A percentile compares a stretch with the other conserved stretches of the same genome.
Evolutionary conservation across 2,888 invertebrate species (phyloP).

Genomic region (Drosophila vallismaia): DNA sequence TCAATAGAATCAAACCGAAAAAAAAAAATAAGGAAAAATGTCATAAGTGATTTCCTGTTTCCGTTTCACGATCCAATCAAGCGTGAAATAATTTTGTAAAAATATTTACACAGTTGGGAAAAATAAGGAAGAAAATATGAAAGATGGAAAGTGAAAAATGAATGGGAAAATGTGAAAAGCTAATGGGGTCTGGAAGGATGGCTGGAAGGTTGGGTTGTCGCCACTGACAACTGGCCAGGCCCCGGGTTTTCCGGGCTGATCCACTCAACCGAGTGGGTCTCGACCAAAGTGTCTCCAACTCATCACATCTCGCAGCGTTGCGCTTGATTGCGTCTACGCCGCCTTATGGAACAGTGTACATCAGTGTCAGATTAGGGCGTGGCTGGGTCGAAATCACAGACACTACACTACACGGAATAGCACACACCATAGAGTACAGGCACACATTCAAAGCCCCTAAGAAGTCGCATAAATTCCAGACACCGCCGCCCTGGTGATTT

Average conservation of each 20-base stretch:
- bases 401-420: slow-evolving; percentile 43
- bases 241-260: slow-evolving; percentile 15
- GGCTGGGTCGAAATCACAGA: slow-evolving; percentile 62
- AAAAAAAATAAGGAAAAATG: slow-evolving; percentile 55
- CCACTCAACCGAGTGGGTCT: slow-evolving; percentile 34
- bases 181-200: slow-evolving; percentile 31
- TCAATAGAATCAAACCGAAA: slow-evolving; percentile 58
- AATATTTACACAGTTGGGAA: slow-evolving; percentile 70
- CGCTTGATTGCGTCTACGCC: slow-evolving; percentile 55
- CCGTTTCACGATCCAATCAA: slow-evolving; percentile 70
- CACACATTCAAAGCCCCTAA: slow-evolving; percentile 32
- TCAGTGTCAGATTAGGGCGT: slow-evolving; percentile 75
- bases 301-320: slow-evolving; percentile 36
- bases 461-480: slow-evolving; percentile 77
- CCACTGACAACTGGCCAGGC: slow-evolving; percentile 20
- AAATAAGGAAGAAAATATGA: slow-evolving; percentile 21
- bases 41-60: slow-evolving; percentile 76
- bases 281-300: slow-evolving; percentile 19
- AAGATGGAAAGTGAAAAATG: slow-evolving; percentile 36
- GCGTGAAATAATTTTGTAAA: slow-evolving; percentile 76
- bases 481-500: slow-evolving; percentile 63
- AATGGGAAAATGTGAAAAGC: slow-evolving; percentile 41
- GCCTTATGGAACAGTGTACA: slow-evolving; percentile 64
- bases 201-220: slow-evolving; percentile 11
- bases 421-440: slow-evolving; percentile 29